phyloP scores from a whole-genome alignment of 2,888 invertebrate genomes.

The Notocelia uddmanniana region DNA sequence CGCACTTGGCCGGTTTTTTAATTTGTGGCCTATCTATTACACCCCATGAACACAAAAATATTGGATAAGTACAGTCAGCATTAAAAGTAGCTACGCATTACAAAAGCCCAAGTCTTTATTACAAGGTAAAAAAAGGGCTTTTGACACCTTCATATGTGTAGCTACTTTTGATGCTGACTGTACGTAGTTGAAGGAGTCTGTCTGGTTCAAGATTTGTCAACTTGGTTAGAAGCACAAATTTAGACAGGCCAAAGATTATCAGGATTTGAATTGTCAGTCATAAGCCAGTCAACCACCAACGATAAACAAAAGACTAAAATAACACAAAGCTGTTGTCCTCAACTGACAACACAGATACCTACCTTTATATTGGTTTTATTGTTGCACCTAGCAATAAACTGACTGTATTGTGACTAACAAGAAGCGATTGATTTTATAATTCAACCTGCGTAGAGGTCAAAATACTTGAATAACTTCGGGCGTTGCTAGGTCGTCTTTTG shows the following conservation, averaged over 20 bases:
- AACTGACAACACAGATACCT: background rate
- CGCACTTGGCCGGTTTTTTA: no score
- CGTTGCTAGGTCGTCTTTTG: conserved; percentile 22
- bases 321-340: conserved; percentile 5
- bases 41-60: no score
- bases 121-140: no score
- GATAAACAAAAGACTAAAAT: conserved; percentile 11
- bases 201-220: background rate
- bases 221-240: background rate
- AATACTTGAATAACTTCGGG: conserved; percentile 12
- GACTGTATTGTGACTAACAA: conserved; percentile 29
- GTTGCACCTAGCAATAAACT: conserved; percentile 4
- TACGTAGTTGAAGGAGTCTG: background rate
- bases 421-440: conserved; percentile 38
- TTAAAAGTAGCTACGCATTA: no score
- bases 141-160: no score
- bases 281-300: background rate
- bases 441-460: conserved; percentile 28
- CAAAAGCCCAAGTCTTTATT: no score
- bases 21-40: no score
- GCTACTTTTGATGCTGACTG: no score
- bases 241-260: background rate
- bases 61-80: no score
- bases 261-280: background rate
- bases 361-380: background rate